These are phyloP conservation scores for Proterorhinus semilunaris DNA, from an alignment of 2,113 vertebrate species.

Conservation along the genomic window DNA sequence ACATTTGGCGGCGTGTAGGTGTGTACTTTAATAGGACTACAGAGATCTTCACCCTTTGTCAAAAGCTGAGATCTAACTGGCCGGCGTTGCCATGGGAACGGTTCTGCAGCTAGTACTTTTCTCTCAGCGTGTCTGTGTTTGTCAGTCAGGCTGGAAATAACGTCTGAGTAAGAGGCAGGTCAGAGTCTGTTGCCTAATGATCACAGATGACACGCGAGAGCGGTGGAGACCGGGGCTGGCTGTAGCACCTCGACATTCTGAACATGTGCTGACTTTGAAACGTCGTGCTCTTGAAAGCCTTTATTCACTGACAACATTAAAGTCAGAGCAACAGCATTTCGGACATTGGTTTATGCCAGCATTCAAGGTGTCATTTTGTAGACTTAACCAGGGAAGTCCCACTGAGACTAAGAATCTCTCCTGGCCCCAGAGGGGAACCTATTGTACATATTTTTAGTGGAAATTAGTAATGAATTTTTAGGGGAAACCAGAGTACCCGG, in stretches of 20 bases:
- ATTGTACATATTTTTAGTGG: no score
- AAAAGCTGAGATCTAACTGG: constrained; percentile 64
- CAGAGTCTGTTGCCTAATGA: constrained; percentile 33
- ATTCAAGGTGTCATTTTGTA: no score
- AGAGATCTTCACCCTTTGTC: constrained; percentile 63
- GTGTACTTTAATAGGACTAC: constrained; percentile 61
- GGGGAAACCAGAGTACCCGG: no score
- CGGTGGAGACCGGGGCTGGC: neutral
- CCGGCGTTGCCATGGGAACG: constrained; percentile 77
- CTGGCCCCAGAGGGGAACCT: no score
- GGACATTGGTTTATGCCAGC: no score
- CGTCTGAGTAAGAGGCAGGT: constrained; percentile 45
- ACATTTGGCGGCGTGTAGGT: constrained; percentile 30
- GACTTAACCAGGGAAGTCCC: no score
- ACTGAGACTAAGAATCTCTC: no score
- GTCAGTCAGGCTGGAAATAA: constrained; percentile 59
- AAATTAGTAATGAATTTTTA: no score
- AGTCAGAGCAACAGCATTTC: no score
- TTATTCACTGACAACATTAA: no score
- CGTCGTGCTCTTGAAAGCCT: no score
- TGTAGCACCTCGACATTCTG: neutral
- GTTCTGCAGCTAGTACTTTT: constrained; percentile 62
- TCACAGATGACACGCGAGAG: constrained; percentile 28
- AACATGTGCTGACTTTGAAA: no score
- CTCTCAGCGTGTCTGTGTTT: constrained; percentile 37